Base-by-base conservation (phyloP, 1,140 invertebrate genomes). In the Telenomus remus region DNA sequence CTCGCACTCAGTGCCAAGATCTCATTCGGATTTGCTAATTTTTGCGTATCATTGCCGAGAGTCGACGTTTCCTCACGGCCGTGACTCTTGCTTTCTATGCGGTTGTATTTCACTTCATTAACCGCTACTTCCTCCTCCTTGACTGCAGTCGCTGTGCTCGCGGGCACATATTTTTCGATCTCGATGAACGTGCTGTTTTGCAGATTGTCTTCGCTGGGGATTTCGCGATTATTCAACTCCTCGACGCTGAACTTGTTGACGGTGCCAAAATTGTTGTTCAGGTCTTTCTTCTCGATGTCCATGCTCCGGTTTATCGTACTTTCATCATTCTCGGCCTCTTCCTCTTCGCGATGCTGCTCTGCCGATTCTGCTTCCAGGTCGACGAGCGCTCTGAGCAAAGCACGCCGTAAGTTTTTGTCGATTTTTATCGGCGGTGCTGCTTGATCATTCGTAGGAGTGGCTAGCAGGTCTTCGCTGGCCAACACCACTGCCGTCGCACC, bases 331-430 rank as follows among this genome's bases (percentile, higher is more conserved):
- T 84, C 64, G 4, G 33, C 12, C 63, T 63, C 56, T 11, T 75
- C 64, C 42, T 78, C 63, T 0, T 84, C 80, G n/a, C 60, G 65
- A 15, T 86, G 78, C 16, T 87, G 84, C 50, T 88, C 87, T 0
- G 82, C 86, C 0, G 87, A 88, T 55, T 88, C 86, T 0, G 82
- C 79, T 53, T 94, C 92, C 34, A 94, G 82, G 69, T 93, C 91
- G 44, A 90, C 91, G 0, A 94, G 86, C 1, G 93, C 93, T 81
- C 91, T 91, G 8, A 94, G 82, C n/a, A 94, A 83, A 0, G 92
- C 92, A 83, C 91, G 91, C 4, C 92, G 86, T 47, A 94, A 89
- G 43, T 91, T 92, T 37, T 92, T 92, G 83, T 94, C 92, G 43
- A 94, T 78, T 53, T 90, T 89, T 0, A 92, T 87, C 2, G 91